Conservation (phyloP, 1,140 invertebrate species). For the Notospermus geniculatus region DNA sequence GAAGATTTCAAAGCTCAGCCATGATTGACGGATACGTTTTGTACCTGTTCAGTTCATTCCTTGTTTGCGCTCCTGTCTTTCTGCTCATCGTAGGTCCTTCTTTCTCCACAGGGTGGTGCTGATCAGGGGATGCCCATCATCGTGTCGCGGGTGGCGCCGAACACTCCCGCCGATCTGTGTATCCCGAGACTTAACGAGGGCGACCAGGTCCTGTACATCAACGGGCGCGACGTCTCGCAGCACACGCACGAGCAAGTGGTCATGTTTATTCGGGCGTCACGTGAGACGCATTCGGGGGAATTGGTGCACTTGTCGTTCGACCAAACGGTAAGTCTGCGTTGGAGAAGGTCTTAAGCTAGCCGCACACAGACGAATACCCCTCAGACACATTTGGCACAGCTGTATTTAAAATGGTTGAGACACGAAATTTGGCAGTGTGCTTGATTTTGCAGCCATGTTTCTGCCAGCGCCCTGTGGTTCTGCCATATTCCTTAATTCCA, state of each 20-base stretch:
- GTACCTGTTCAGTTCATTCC: too few species aligned
- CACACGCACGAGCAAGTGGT: conserved; percentile 91
- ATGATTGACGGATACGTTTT: too few species aligned
- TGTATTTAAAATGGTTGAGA: too few species aligned
- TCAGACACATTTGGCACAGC: too few species aligned
- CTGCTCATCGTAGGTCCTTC: neutral
- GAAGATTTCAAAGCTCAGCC: too few species aligned
- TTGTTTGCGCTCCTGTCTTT: neutral
- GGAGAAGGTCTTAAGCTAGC: too few species aligned
- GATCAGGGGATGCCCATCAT: conserved; percentile 88
- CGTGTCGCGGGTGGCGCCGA: conserved; percentile 89
- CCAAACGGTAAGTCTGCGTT: conserved; percentile 90
- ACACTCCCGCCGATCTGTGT: conserved; percentile 81
- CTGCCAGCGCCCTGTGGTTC: too few species aligned
- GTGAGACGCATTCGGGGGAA: conserved; percentile 73
- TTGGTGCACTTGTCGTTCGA: conserved; percentile 81
- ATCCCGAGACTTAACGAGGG: conserved; percentile 89
- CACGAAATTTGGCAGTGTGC: too few species aligned
- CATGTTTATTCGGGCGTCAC: conserved; percentile 82
- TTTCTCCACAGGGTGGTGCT: conserved; percentile 65
- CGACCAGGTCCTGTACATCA: conserved; percentile 94
- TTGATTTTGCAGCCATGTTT: too few species aligned
- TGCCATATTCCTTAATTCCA: too few species aligned
- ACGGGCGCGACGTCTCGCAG: conserved; percentile 84
- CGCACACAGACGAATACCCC: too few species aligned